Evolutionary conservation across 2,888 invertebrate species (phyloP), one percentile per base, ranked within the genome.

Genomic region (Colostygia pectinataria): DNA sequence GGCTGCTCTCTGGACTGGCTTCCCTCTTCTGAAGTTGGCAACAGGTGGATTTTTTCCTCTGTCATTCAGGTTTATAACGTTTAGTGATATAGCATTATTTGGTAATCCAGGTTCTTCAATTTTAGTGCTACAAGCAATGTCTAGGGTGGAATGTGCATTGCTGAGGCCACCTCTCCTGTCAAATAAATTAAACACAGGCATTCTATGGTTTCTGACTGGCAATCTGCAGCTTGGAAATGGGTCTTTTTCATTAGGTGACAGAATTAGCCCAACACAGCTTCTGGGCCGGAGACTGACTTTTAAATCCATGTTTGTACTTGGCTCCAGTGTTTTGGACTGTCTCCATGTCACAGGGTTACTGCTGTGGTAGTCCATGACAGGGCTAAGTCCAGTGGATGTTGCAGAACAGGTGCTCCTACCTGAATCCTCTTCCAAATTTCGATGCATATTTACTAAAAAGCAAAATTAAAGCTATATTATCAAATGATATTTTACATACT

Each of bases 1-100:
- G 9, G 94, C 94, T 14, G 94, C 94, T 66, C 95, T 90, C 69
- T 94, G 94, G 6, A 94, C 93, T 1, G 94, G 94, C 72, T 93
- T 93, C 18, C 92, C 91, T 65, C 93, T 80, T 57, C 77, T 77
- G 52, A 87, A 89, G 62, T 85, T 83, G 15, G 64, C 58, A 31
- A 50, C 64, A 1, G 63, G 14, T 39, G 65, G 72, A 20, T 59
- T 68, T 41, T 64, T 66, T 12, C 53, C 40, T 51, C 66, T 67
- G 20, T 78, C 79, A 61, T 71, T 73, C 3, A 59, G 39, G 49
- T 57, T 44, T 3, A 87, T 72, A 27, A 78, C 67, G 52, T 74
- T 77, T 68, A 88, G 68, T 2, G 88, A 89, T 1, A 79, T 65
- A 27, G 86, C 76, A 69, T 78, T 85, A 24, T 60, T 68, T 34